phyloP scores from a whole-genome alignment of 2,113 vertebrate species.

The Anthoscopus minutus region DNA sequence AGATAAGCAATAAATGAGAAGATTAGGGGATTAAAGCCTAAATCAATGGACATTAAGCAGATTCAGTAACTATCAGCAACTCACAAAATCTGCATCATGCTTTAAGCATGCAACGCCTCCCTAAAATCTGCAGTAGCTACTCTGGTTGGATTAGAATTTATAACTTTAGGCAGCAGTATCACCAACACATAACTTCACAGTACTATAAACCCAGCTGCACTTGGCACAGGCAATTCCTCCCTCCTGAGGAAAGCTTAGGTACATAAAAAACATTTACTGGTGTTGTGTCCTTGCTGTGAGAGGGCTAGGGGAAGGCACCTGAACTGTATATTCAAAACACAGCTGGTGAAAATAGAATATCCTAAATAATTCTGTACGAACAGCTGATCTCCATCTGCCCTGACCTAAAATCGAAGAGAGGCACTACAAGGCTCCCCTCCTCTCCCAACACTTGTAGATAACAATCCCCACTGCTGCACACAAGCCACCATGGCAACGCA shows the following conservation, averaged over 20 bases:
- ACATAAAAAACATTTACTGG: not conserved
- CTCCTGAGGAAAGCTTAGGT: not conserved
- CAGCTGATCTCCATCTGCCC: not conserved
- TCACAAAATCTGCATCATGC: not conserved
- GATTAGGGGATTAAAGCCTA: not conserved
- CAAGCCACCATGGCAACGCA: rapidly evolving
- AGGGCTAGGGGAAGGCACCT: too few species aligned
- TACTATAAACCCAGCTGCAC: not conserved
- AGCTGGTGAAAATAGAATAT: not conserved
- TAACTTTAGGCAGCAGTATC: not conserved
- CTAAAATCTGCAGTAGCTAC: not conserved
- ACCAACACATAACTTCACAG: rapidly evolving
- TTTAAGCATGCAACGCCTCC: not conserved
- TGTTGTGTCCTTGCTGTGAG: not conserved
- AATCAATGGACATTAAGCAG: not conserved
- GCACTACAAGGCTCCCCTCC: not conserved
- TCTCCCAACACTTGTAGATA: not conserved
- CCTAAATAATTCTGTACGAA: rapidly evolving
- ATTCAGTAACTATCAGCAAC: not conserved
- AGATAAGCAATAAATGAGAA: not conserved
- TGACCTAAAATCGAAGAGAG: rapidly evolving
- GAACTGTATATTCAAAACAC: rapidly evolving
- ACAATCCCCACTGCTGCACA: rapidly evolving
- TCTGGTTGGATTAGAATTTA: not conserved
- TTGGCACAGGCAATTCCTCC: not conserved